A percentile compares a stretch with the other conserved stretches of the same genome.
Evolutionary conservation across 2,797 vertebrate species (phyloP).

Genomic region (Lacerta agilis): DNA sequence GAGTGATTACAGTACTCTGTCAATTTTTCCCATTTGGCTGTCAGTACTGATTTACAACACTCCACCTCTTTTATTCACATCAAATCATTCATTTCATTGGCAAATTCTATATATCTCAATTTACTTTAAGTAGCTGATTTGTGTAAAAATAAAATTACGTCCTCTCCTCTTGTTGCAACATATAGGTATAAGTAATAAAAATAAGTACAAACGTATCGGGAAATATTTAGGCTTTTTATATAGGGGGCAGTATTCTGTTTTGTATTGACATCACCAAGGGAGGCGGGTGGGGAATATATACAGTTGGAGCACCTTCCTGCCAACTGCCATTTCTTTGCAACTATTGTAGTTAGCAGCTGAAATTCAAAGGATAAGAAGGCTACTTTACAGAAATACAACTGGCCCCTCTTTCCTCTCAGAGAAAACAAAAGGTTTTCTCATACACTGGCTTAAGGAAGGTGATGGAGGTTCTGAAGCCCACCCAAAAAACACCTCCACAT

Average conservation of each 20-base stretch:
- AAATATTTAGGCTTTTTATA: conserved; percentile 46
- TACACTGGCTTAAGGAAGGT: background rate
- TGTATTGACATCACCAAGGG: conserved; percentile 23
- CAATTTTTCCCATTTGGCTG: conserved; percentile 90
- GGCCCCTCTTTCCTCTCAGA: background rate
- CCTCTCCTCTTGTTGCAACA: conserved; percentile 82
- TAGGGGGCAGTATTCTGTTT: conserved; percentile 22
- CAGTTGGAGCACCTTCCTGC: conserved; percentile 14
- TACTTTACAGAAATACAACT: background rate
- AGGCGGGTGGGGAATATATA: conserved; percentile 1
- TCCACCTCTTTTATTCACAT: conserved; percentile 86
- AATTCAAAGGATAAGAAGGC: background rate
- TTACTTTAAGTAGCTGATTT: conserved; percentile 88
- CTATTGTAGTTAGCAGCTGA: background rate
- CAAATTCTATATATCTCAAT: conserved; percentile 88
- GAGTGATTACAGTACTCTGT: conserved; percentile 94
- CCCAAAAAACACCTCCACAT: background rate
- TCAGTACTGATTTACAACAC: conserved; percentile 86
- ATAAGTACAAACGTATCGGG: conserved; percentile 34
- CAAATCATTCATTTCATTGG: conserved; percentile 88
- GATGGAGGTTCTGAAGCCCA: background rate
- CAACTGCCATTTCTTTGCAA: conserved; percentile 10
- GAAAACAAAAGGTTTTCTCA: background rate
- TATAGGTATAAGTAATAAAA: conserved; percentile 78
- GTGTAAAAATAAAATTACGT: conserved; percentile 84